phyloP scores from a whole-genome alignment of 2,113 vertebrate species.

The human (Homo sapiens) region DNA sequence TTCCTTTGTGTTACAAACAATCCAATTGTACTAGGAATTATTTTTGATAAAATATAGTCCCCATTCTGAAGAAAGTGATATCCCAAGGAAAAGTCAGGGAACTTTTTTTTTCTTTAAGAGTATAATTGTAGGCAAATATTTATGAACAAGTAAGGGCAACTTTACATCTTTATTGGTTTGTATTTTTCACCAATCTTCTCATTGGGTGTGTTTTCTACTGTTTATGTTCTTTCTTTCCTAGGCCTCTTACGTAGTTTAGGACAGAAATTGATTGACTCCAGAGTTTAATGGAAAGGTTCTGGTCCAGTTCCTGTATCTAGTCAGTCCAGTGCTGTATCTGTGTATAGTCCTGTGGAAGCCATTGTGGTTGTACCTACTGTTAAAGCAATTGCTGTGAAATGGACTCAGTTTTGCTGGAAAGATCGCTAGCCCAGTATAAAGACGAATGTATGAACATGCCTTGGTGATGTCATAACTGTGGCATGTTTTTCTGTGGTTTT shows the following conservation, averaged over 20 bases:
- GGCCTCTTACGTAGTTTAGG: background rate
- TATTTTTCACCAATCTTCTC: background rate
- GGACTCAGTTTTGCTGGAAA: background rate
- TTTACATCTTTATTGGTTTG: background rate
- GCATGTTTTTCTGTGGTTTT: constrained; percentile 77
- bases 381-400: background rate
- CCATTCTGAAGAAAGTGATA: background rate
- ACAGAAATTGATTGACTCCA: background rate
- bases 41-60: background rate
- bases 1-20: no score
- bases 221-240: background rate
- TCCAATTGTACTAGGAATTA: background rate
- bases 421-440: background rate
- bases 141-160: background rate
- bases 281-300: background rate
- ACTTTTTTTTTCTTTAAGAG: background rate
- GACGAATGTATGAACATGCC: constrained; percentile 43
- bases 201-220: background rate
- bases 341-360: background rate
- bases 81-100: background rate
- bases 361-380: background rate
- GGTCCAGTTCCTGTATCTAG: background rate
- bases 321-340: background rate
- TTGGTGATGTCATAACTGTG: constrained; percentile 73
- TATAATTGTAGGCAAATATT: background rate